Evolutionary conservation across 2,113 vertebrate species (phyloP).

Genomic region (Triplophysa rosa): DNA sequence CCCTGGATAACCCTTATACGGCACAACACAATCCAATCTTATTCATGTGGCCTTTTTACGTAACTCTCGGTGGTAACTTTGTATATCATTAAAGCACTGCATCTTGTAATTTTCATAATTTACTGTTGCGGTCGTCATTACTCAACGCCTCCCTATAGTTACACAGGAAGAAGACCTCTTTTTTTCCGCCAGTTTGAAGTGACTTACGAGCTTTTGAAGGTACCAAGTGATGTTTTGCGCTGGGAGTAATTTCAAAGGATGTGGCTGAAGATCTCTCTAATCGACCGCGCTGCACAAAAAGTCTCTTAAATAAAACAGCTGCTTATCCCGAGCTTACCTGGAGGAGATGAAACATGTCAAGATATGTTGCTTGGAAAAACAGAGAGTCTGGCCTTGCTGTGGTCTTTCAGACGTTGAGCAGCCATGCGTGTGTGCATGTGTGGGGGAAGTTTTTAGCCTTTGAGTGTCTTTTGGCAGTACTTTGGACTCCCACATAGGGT

Average conservation of each 20-base stretch:
- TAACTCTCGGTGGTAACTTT: conserved; percentile 39
- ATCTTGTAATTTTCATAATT: conserved; percentile 50
- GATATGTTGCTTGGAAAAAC: conserved; percentile 46
- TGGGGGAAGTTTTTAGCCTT: conserved; percentile 39
- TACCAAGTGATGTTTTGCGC: conserved; percentile 40
- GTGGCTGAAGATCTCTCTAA: conserved; percentile 50
- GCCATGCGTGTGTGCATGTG: conserved; percentile 35
- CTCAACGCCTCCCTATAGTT: conserved; percentile 46
- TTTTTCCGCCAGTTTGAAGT: conserved; percentile 29
- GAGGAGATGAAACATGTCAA: conserved; percentile 39
- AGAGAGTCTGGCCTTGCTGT: conserved; percentile 44
- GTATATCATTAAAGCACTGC: conserved; percentile 36
- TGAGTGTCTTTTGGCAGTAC: conserved; percentile 51
- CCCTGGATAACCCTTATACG: conserved; percentile 30
- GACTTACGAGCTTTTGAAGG: conserved; percentile 41
- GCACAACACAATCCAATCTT: conserved; percentile 18
- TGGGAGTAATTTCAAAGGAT: conserved; percentile 50
- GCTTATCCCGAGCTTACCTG: conserved; percentile 57
- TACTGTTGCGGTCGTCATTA: conserved; percentile 49
- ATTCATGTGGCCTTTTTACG: conserved; percentile 39
- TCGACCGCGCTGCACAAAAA: conserved; percentile 44
- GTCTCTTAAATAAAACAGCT: conserved; percentile 47
- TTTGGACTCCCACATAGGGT: conserved; percentile 53
- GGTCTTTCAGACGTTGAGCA: conserved; percentile 39
- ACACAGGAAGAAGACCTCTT: conserved; percentile 43